These are phyloP conservation scores for Isoperla grammatica DNA, from an alignment of 2,888 invertebrate species.

Conservation along the genomic window DNA sequence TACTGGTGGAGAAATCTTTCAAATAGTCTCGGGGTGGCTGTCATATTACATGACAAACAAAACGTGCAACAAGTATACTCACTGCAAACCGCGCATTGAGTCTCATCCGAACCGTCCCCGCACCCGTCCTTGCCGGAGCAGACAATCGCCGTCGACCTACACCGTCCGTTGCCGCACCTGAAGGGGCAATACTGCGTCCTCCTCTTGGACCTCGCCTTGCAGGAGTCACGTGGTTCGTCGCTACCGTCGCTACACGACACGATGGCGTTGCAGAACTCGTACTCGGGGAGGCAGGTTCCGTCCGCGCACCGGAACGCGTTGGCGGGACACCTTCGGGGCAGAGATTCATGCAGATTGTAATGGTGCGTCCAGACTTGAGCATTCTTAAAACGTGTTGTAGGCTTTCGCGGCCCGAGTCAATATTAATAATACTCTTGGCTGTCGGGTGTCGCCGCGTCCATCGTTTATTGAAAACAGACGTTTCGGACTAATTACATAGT, in stretches of 20 bases:
- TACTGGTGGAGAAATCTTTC: too few species aligned
- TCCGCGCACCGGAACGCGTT: constrained; percentile 80
- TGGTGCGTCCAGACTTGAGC: too few species aligned
- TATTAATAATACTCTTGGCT: too few species aligned
- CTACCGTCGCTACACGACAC: constrained; percentile 82
- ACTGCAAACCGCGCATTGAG: constrained; percentile 80
- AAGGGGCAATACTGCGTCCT: constrained; percentile 58
- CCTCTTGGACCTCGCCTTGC: constrained; percentile 46
- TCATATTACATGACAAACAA: too few species aligned
- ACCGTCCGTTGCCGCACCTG: constrained; percentile 79
- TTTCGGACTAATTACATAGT: too few species aligned
- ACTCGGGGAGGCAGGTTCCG: constrained; percentile 83
- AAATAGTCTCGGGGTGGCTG: too few species aligned
- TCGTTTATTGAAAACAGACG: too few species aligned
- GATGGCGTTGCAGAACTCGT: constrained; percentile 88
- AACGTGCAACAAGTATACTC: too few species aligned
- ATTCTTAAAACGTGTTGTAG: too few species aligned
- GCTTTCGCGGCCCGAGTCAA: too few species aligned
- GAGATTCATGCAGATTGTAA: too few species aligned
- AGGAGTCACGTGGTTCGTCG: constrained; percentile 78
- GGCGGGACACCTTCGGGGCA: constrained; percentile 58
- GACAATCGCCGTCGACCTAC: constrained; percentile 81
- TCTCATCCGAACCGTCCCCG: constrained; percentile 85
- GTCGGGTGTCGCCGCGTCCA: too few species aligned
- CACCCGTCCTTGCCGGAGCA: constrained; percentile 89